phyloP scores from a whole-genome alignment of 2,113 vertebrate genomes.

The Prinia subflava region DNA sequence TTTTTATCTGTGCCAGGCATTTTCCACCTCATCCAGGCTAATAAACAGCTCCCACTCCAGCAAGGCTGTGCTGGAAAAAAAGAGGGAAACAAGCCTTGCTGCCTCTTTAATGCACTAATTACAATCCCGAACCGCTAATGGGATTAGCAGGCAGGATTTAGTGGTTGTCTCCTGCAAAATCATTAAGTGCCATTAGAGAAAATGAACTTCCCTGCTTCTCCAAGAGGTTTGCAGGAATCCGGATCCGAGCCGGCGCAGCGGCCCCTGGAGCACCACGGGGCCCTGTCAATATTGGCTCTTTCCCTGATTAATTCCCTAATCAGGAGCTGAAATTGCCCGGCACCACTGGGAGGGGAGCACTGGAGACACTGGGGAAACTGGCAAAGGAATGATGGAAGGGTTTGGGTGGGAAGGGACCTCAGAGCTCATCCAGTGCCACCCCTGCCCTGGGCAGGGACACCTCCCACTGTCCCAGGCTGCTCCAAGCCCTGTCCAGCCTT shows the following conservation, averaged over 20 bases:
- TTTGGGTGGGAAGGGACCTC: accelerated
- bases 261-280: not conserved
- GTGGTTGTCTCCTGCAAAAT: constrained; percentile 46
- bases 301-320: not conserved
- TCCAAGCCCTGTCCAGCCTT: not conserved
- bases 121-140: not conserved
- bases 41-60: not conserved
- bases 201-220: constrained; percentile 26
- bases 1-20: not conserved
- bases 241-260: not conserved
- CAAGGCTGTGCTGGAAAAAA: not conserved
- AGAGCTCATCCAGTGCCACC: accelerated
- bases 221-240: not conserved
- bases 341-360: not conserved
- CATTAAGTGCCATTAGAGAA: constrained; percentile 45
- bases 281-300: not conserved
- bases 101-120: not conserved
- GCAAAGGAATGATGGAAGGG: not conserved
- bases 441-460: not conserved
- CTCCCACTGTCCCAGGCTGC: accelerated
- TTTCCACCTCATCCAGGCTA: not conserved
- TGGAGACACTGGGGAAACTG: not conserved
- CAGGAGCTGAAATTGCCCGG: not conserved
- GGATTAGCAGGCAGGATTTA: constrained; percentile 30
- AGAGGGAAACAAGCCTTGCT: not conserved